Conservation (phyloP, 2,113 vertebrate genomes). For the Myotis yumanensis region DNA sequence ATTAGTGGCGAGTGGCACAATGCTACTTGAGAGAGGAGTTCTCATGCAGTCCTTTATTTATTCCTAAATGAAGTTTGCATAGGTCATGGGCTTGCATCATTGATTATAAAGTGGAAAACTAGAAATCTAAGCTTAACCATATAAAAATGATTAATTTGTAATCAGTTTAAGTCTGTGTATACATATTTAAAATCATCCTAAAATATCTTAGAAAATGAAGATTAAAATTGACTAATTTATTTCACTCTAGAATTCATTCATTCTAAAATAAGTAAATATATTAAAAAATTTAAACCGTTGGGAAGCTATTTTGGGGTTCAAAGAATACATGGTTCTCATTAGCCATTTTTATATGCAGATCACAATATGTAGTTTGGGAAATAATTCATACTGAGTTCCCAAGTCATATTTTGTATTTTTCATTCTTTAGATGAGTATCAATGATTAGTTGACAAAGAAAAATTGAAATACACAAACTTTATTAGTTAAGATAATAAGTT, state of each 20-base stretch:
- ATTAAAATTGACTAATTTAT: background rate
- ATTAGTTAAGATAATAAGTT: background rate
- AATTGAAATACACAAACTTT: background rate
- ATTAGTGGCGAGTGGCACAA: background rate
- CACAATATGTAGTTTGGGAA: background rate
- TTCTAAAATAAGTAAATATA: background rate
- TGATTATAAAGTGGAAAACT: background rate
- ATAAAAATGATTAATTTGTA: background rate
- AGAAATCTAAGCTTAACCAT: background rate
- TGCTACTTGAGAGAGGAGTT: conserved; percentile 26
- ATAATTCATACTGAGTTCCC: background rate
- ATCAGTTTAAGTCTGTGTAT: background rate
- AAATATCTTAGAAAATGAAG: conserved; percentile 17
- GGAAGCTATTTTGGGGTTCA: background rate
- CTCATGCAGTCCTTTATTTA: conserved; percentile 26
- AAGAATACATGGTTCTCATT: background rate
- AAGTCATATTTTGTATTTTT: background rate
- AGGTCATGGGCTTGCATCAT: background rate
- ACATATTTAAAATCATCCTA: background rate
- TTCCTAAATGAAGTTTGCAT: background rate
- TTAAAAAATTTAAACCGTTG: background rate
- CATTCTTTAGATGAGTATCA: background rate
- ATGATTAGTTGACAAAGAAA: background rate
- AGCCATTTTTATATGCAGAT: background rate
- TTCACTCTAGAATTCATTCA: background rate